Evolutionary conservation across 2,113 vertebrate species (phyloP), one percentile per base, ranked within the genome.

Genomic region (Percopsis transmontana): DNA sequence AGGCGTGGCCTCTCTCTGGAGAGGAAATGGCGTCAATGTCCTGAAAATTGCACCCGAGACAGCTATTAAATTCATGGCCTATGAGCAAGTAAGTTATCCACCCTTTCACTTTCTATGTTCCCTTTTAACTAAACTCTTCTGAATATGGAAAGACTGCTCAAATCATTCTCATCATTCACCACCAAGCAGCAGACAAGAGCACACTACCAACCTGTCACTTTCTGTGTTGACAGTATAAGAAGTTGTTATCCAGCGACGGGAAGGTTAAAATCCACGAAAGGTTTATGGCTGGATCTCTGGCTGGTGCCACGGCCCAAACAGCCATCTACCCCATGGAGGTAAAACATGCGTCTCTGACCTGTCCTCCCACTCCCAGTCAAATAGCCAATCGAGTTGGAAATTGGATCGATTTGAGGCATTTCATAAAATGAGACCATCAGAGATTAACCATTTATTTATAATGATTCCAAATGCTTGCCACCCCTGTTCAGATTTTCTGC

Each of bases 321-420:
- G 93, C 91, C 69, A 99, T 99, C 84, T 99, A 99, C 80, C 97
- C 97, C 20, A 96, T 98, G 97, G 97, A 99, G 94, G 97, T 97
- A 85, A 84, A 92, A 52, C 16, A 2, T 20, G 44, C 62, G 54
- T 11, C 4, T 15, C 16, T 48, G 12, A 50, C 15, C 27, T 33
- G 7, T 33, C 7, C 27, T 33, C 0, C 27, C 27, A 33, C 27
- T 33, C 27, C 27, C 5, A 33, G 27, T 33, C 8, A 33, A n/a
- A n/a, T n/a, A n/a, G n/a, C n/a, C n/a, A n/a, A n/a, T n/a, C n/a
- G n/a, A n/a, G n/a, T n/a, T n/a, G n/a, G n/a, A n/a, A n/a, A n/a
- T n/a, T n/a, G n/a, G n/a, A n/a, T n/a, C n/a, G n/a, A n/a, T n/a
- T n/a, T n/a, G n/a, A n/a, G n/a, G n/a, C n/a, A n/a, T n/a, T n/a